Evolutionary conservation across 1,140 invertebrate genomes (phyloP), one percentile per base, ranked within the genome.

Genomic region (Asbolus verrucosus): DNA sequence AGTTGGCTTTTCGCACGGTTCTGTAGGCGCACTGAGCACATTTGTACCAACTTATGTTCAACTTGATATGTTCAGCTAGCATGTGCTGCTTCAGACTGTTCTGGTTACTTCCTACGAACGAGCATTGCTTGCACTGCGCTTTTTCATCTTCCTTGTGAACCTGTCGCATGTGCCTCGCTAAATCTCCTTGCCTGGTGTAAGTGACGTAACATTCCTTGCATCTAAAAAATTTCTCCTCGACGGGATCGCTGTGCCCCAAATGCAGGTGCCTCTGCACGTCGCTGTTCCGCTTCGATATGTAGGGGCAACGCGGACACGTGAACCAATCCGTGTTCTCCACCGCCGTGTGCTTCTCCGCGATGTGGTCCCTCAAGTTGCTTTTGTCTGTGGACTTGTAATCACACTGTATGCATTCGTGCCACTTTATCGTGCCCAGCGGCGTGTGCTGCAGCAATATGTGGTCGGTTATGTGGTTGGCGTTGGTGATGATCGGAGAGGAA

Each of bases 1-100:
- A 30, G 27, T 11, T 27, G 11, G 11, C 8, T 11, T 54, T 54
- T 6, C 8, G 24, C 19, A 6, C 11, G 9, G 46, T 54, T 27
- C 46, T n/a, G 18, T 54, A 54, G 14, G 4, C 46, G 8, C 46
- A 54, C 46, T 11, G 19, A 13, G 19, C 19, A 13, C 46, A 54
- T 6, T 54, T 54, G 21, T 54, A 54, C 46, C 46, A 54, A 54
- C 46, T 54, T 5, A 54, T 6, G 9, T 54, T 54, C 9, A 54
- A 11, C 11, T 54, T 54, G 9, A 24, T 2, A 54, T 54, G 46
- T 11, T 36, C 33, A 13, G 19, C 14, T 8, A 54, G 14, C 1
- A 14, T 13, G 21, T 54, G 46, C 9, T 14, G 11, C 1, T 9
- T 54, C 21, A 54, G 27, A 13, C 21, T 13, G 2, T 27, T 14